Conservation (phyloP, 2,888 invertebrate species). For the Thalpophila matura region DNA sequence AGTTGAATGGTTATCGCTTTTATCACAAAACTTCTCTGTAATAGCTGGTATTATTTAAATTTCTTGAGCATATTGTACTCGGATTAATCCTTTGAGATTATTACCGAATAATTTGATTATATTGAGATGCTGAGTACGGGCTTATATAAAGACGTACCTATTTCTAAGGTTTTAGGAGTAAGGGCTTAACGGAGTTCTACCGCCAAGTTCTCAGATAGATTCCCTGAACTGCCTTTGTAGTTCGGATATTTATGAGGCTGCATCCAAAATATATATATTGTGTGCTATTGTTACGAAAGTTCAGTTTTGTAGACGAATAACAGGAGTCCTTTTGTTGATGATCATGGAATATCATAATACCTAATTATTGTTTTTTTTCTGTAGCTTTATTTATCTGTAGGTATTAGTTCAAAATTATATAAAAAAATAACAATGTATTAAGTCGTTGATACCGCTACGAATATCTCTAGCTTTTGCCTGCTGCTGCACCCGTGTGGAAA, state of each 20-base stretch:
- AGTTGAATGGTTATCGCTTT: conserved; percentile 11
- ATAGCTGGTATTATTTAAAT: conserved; percentile 21
- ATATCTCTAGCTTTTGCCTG: too few relatives aligned
- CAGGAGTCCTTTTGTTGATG: too few relatives aligned
- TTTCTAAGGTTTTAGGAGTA: conserved; percentile 10
- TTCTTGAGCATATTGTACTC: conserved; percentile 1
- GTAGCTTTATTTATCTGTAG: too few relatives aligned
- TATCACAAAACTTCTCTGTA: conserved; percentile 13
- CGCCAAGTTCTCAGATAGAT: background rate
- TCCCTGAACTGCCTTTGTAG: conserved; percentile 8
- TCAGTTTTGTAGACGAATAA: too few relatives aligned
- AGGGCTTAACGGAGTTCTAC: conserved; percentile 7
- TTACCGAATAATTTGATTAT: conserved; percentile 15
- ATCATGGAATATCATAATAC: too few relatives aligned
- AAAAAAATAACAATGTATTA: too few relatives aligned
- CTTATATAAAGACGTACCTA: background rate
- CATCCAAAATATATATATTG: background rate
- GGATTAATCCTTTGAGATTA: conserved; percentile 24
- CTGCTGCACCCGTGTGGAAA: too few relatives aligned
- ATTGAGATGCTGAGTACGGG: background rate
- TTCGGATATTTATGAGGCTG: conserved; percentile 7
- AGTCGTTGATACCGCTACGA: too few relatives aligned
- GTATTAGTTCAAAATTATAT: too few relatives aligned
- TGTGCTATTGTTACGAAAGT: background rate
- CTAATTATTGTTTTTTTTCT: too few relatives aligned